Conservation (phyloP, 1,140 invertebrate genomes). For the Bombus vancouverensis region DNA sequence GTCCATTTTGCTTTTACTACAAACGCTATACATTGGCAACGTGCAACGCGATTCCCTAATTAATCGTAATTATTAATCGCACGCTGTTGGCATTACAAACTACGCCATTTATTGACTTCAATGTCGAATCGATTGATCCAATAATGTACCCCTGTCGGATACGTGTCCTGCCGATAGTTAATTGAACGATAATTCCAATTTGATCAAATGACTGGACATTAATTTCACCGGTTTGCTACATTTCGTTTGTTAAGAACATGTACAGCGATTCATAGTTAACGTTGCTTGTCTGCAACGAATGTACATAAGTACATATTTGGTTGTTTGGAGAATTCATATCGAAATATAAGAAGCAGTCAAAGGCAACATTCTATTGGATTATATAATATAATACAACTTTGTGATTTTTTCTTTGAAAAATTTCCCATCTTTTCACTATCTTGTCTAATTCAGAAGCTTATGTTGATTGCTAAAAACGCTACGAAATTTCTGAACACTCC, state of each 20-base stretch:
- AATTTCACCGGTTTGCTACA: constrained; percentile 24
- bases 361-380: neutral
- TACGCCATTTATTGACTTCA: constrained; percentile 54
- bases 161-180: constrained; percentile 42
- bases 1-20: constrained; percentile 17
- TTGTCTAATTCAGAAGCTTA: too few species aligned
- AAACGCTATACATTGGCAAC: neutral
- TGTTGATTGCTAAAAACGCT: too few species aligned
- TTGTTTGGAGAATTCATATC: neutral
- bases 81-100: constrained; percentile 32
- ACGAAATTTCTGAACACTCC: too few species aligned
- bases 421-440: too few species aligned
- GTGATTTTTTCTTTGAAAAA: too few species aligned
- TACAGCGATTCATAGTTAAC: too few species aligned
- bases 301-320: neutral
- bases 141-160: constrained; percentile 39
- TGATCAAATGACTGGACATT: constrained; percentile 43
- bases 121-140: constrained; percentile 39
- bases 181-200: constrained; percentile 48
- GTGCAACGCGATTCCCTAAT: constrained; percentile 29
- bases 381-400: too few species aligned
- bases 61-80: constrained; percentile 52
- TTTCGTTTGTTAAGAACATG: constrained; percentile 34
- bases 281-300: neutral
- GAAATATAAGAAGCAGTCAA: neutral